Evolutionary conservation across 2,113 vertebrate genomes (phyloP).

Genomic region (Charina bottae): DNA sequence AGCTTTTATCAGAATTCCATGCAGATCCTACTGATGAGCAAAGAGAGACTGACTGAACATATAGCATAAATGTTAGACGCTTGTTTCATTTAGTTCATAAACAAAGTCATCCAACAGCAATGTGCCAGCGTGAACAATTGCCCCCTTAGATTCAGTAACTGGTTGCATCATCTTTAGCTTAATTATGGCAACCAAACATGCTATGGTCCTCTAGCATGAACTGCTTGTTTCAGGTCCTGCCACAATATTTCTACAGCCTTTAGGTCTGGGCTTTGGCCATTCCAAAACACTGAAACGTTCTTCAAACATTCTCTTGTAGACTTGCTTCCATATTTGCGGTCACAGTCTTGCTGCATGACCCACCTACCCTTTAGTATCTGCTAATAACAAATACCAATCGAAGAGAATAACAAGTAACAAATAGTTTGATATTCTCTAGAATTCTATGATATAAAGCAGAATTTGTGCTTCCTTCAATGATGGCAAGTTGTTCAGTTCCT

Average conservation of each 20-base stretch:
- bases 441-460: neutral
- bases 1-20: neutral
- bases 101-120: neutral
- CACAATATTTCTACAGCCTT: neutral
- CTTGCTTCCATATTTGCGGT: neutral
- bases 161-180: neutral
- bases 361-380: neutral
- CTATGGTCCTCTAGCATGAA: neutral
- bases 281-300: neutral
- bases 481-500: neutral
- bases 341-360: neutral
- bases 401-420: too few relatives aligned
- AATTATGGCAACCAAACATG: neutral
- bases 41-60: neutral
- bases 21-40: neutral
- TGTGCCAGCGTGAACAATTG: neutral
- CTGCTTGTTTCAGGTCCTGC: neutral
- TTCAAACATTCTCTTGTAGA: neutral
- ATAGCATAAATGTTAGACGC: neutral
- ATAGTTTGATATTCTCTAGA: neutral
- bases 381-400: neutral
- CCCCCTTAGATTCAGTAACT: neutral
- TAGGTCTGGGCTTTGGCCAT: neutral
- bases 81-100: neutral
- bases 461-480: neutral